A percentile compares a stretch with the other conserved stretches of the same genome.
Conservation (phyloP, 2,113 vertebrate genomes). For the Sprattus sprattus region DNA sequence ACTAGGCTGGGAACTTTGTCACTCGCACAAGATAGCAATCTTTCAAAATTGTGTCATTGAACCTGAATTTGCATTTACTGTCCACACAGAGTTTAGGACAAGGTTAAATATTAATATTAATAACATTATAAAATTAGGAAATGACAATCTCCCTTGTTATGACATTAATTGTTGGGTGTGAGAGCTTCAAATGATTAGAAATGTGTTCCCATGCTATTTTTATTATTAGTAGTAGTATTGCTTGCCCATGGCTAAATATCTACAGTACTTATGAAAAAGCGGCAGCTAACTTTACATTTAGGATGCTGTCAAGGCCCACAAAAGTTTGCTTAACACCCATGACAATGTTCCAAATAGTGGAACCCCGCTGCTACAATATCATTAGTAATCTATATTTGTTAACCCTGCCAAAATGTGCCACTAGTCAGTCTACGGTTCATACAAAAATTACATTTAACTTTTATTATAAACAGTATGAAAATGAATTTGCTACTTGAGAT, state of each 20-base stretch:
- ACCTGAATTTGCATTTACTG: neutral
- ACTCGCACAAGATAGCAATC: neutral
- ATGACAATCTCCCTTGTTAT: neutral
- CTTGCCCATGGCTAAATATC: neutral
- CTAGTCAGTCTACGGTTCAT: neutral
- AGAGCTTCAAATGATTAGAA: neutral
- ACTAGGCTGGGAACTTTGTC: neutral
- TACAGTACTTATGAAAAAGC: neutral
- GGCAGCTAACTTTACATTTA: neutral
- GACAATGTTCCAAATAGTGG: neutral
- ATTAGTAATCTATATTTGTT: neutral
- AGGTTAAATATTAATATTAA: neutral
- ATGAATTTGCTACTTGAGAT: neutral
- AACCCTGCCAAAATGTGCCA: neutral
- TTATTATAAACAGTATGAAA: neutral
- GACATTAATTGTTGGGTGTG: neutral
- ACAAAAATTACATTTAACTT: neutral
- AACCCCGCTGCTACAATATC: neutral
- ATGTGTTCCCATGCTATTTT: neutral
- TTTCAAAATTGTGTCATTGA: neutral
- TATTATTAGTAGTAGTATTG: too few species aligned
- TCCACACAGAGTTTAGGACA: neutral
- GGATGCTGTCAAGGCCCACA: neutral
- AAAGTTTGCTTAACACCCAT: neutral
- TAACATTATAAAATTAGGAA: neutral